Conservation (phyloP, 2,113 vertebrate species). For the Sinocyclocheilus anophthalmus region DNA sequence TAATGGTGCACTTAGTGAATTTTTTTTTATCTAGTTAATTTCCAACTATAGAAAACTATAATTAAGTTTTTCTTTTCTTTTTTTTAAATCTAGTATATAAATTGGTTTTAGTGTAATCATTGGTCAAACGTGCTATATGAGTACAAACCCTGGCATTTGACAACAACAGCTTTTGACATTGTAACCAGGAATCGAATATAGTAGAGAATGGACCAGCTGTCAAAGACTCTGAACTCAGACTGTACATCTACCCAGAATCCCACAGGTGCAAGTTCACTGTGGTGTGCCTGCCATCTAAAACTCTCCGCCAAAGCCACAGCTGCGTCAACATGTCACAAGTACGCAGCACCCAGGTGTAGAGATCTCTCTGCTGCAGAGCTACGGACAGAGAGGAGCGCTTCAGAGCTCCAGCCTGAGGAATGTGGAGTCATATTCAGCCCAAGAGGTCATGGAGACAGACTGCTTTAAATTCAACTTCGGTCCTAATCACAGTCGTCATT, state of each 20-base stretch:
- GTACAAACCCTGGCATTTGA: not conserved
- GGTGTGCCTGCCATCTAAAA: slow-evolving; percentile 63
- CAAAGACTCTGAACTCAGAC: slow-evolving; percentile 7
- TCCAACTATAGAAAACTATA: not conserved
- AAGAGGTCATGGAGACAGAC: slow-evolving; percentile 21
- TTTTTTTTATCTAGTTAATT: not conserved
- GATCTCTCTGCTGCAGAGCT: slow-evolving; percentile 30
- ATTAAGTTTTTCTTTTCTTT: not conserved
- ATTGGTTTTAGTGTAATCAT: not conserved
- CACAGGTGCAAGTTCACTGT: slow-evolving; percentile 70
- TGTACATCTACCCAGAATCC: slow-evolving; percentile 54
- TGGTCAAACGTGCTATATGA: not conserved
- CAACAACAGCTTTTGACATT: slow-evolving; percentile 21
- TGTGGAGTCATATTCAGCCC: slow-evolving; percentile 24
- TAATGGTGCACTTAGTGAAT: not conserved
- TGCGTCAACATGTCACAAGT: slow-evolving; percentile 69
- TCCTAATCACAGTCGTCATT: not conserved
- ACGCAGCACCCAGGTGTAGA: not conserved
- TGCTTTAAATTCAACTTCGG: slow-evolving; percentile 34
- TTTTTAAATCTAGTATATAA: too few relatives aligned
- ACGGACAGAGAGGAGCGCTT: not conserved
- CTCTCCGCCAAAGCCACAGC: slow-evolving; percentile 65
- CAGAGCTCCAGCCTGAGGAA: slow-evolving; percentile 18
- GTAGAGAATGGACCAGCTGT: slow-evolving; percentile 10
- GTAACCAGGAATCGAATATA: not conserved